These are phyloP conservation scores for Opisthograptis luteolata DNA, from an alignment of 2,888 invertebrate species.

Conservation along the genomic window DNA sequence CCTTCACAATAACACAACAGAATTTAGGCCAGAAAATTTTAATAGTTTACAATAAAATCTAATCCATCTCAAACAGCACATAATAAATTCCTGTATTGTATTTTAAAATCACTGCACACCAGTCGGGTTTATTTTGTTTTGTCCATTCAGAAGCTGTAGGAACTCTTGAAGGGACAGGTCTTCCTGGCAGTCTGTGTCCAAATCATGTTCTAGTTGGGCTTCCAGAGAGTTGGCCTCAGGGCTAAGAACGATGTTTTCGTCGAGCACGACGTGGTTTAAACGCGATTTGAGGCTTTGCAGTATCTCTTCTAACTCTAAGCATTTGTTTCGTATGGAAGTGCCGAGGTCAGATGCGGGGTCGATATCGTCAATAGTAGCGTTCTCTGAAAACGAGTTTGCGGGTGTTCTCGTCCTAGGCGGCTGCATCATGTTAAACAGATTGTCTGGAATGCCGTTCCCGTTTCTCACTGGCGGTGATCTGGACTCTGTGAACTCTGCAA, in stretches of 20 bases:
- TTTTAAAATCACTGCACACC: conserved; percentile 68
- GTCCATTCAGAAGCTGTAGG: conserved; percentile 76
- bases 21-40: conserved; percentile 52
- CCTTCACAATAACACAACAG: conserved; percentile 37
- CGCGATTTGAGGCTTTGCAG: conserved; percentile 79
- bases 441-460: conserved; percentile 69
- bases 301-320: conserved; percentile 79
- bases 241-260: conserved; percentile 79
- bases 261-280: conserved; percentile 78
- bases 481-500: conserved; percentile 76
- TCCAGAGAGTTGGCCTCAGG: conserved; percentile 79
- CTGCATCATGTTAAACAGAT: conserved; percentile 72
- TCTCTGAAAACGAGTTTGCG: conserved; percentile 76
- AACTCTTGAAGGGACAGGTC: conserved; percentile 81
- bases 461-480: conserved; percentile 65
- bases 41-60: conserved; percentile 65
- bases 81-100: conserved; percentile 72
- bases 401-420: conserved; percentile 77
- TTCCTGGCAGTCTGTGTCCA: conserved; percentile 81
- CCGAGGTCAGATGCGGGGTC: conserved; percentile 80
- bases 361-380: conserved; percentile 74
- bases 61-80: conserved; percentile 69
- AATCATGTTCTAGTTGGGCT: conserved; percentile 77
- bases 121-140: conserved; percentile 71
- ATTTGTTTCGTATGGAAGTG: conserved; percentile 78